Evolutionary conservation across 2,113 vertebrate species (phyloP), one percentile per base, ranked within the genome.

Genomic region (Oreochromis spilurus): DNA sequence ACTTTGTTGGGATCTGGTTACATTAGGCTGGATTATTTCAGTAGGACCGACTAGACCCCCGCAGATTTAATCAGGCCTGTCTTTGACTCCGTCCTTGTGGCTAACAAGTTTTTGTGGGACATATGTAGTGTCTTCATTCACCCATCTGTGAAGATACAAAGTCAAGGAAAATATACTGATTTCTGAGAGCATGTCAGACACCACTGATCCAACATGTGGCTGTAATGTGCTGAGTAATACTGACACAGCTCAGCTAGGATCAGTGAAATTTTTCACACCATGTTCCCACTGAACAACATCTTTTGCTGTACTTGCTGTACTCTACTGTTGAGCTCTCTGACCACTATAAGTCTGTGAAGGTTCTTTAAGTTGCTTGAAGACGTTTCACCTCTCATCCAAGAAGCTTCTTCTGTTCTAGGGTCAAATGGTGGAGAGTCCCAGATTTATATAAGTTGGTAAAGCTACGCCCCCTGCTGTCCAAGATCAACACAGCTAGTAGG

Each of bases 161-260:
- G 6, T 13, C 34, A 67, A 21, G 12, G 36, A 43, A 70, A 70
- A 24, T 70, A 43, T 0, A 34, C n/a, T 24, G 12, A 70, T 70
- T 43, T 70, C 65, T 62, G 29, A 62, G 29, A 0, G 0, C 29
- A 0, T 2, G 65, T 40, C 62, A 70, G 62, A 70, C 36, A 70
- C n/a, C 62, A 40, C 36, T 40, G 62, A 40, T 70, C 36, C n/a
- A 70, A 43, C 4, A 70, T 40, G 7, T 70, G 62, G 62, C 11
- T 70, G n/a, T 70, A 70, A 24, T 70, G 62, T 70, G 62, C 17
- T n/a, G 34, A 65, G 60, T 65, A 21, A 65, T 65, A 21, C 60
- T 65, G 34, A n/a, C 60, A 65, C 34, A 65, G 58, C 16, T 26
- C 26, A 26, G 26, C 34, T 6, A 62, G 29, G 29, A 62, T 6